Base-by-base conservation (phyloP, 2,888 invertebrate genomes). In the Nemotelus pantherinus region DNA sequence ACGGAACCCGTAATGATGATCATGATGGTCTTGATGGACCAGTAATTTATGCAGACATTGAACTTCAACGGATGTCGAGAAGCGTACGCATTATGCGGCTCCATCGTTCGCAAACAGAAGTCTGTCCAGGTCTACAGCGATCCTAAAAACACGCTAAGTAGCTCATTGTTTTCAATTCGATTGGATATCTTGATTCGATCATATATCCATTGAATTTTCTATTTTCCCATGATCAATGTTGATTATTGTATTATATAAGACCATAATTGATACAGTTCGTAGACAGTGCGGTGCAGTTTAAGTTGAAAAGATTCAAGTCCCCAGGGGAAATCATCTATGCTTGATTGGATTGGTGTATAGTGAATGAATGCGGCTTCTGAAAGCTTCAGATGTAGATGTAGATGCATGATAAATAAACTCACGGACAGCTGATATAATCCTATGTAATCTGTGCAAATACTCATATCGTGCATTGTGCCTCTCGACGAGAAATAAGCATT, bases 41-140 rank as follows among this genome's bases (percentile, higher is more conserved):
- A 58, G 58, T 60, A 72, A 72, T 57, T 72, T 60, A 72, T 68
- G 76, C 67, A 58, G 67, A 48, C 76, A 76, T 76, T 76, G 76
- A 76, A 67, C 76, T 76, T 76, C 76, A 65, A 68, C 68, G 68
- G 67, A 76, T 76, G 68, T 58, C 44, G 57, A 76, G 64, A 68
- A 76, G 76, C 25, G 25, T 58, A 76, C 76, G 67, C 50, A 57
- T 68, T 60, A 75, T 39, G 53, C 53, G 68, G 48, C 53, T 68
- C 41, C 68, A 68, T 2, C 53, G 39, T 6, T 25, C 41, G 68
- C 7, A 9, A 45, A 68, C 68, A 48, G 45, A 45, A 65, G 68
- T 53, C 25, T 25, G 58, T 58, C 47, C 39, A 65, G 45, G 10
- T 65, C 68, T 68, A 1, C 47, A 50, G 41, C 48, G 50, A 50